Percentiles rank a stretch among this genome's conserved stretches.
Evolutionary conservation across 2,888 invertebrate genomes (phyloP).

Genomic region (Lycophotia porphyrea): DNA sequence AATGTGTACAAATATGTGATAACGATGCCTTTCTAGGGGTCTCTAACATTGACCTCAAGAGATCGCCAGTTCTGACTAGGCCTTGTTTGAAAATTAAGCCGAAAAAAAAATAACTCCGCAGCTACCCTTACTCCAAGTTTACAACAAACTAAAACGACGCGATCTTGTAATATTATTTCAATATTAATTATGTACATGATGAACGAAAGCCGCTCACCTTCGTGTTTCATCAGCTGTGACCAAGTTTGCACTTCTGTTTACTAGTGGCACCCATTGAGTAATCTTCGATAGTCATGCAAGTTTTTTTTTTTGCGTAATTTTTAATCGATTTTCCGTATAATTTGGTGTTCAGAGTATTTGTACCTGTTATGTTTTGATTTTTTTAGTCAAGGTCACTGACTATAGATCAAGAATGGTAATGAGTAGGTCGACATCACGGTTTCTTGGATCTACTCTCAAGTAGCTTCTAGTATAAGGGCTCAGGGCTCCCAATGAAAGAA

Average conservation of each 20-base stretch:
- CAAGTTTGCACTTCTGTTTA: constrained; percentile 44
- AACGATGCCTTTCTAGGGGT: background rate
- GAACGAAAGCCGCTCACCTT: constrained; percentile 65
- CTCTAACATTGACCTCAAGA: background rate
- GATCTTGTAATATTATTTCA: constrained; percentile 38
- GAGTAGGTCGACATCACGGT: background rate
- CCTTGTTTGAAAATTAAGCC: background rate
- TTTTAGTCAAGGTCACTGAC: background rate
- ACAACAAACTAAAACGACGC: constrained; percentile 7
- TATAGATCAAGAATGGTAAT: background rate
- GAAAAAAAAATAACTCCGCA: background rate
- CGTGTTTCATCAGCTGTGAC: constrained; percentile 64
- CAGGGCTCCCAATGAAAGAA: too few relatives aligned
- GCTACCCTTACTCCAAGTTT: background rate
- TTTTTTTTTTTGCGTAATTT: constrained; percentile 14
- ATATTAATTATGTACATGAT: constrained; percentile 23
- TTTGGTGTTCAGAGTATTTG: background rate
- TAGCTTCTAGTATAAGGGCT: background rate
- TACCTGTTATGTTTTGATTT: background rate
- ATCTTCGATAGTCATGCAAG: constrained; percentile 32
- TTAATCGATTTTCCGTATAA: background rate
- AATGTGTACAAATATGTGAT: background rate
- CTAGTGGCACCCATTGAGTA: constrained; percentile 39
- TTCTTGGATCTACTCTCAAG: background rate
- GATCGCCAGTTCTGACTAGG: background rate